Evolutionary conservation across 92 coral and sea anemone genomes (phyloP), one percentile per base, ranked within the genome.

Genomic region (Zoanthus gigantus): DNA sequence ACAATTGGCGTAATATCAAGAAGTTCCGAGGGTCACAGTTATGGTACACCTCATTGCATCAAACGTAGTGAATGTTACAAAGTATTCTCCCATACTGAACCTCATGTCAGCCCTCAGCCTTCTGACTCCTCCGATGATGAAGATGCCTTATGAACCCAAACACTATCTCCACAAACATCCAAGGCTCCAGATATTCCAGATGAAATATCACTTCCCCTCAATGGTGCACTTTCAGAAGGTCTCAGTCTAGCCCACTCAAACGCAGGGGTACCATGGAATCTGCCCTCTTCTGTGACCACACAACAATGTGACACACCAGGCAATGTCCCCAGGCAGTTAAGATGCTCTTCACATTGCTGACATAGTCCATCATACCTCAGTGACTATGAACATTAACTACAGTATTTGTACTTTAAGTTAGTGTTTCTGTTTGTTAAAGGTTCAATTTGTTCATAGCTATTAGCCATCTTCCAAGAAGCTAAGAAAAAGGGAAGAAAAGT

Each of bases 21-120:
- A 85, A 74, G 52, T 74, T 74, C 79, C 54, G 30, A 9, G 82
- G 82, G 29, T 85, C 88, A 30, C 88, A 85, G 47, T 12, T 85
- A 74, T 72, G n/a, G 57, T 29, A 54, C 82, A 85, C 82, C 4
- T 85, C 82, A n/a, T 74, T 52, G 82, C 11, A 74, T 85, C 10
- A 74, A 85, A 72, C 34, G 88, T 52, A 85, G 37, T 23, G 34
- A 72, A 7, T 72, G 77, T 44, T 72, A 34, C 77, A 72, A 72
- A 42, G 76, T 72, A 72, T 46, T 46, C 76, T 34, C 53, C 47
- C 10, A 42, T 46, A 72, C 13, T 63, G 71, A 63, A 17, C 71
- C 71, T 1, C 28, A 14, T 3, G 71, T 63, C 28, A 63, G 23
- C 71, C 71, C 30, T 63, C 71, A 63, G 5, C 71, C 3, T 63